Evolutionary conservation across 2,797 vertebrate genomes (phyloP).

Genomic region (Denticeps clupeoides): DNA sequence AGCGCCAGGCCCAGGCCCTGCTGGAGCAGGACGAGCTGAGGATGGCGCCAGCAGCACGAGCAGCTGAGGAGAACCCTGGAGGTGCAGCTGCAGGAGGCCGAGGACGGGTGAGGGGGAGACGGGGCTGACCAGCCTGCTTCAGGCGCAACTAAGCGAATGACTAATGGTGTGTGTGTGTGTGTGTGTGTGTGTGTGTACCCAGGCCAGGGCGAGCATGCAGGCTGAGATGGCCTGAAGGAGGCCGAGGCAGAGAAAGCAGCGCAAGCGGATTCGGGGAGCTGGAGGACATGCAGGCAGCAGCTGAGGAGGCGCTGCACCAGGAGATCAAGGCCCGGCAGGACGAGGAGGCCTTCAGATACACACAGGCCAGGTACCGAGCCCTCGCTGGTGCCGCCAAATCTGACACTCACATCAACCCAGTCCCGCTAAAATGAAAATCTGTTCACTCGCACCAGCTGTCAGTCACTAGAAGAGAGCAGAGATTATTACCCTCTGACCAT

Average conservation of each 20-base stretch:
- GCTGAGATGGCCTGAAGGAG: constrained; percentile 93
- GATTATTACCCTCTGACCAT: too few relatives aligned
- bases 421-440: too few relatives aligned
- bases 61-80: constrained; percentile 82
- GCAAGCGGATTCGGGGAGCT: constrained; percentile 82
- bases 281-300: constrained; percentile 84
- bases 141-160: too few relatives aligned
- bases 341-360: constrained; percentile 80
- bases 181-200: constrained; percentile 7
- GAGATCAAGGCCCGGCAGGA: constrained; percentile 87
- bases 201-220: constrained; percentile 94
- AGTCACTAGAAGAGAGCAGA: too few relatives aligned
- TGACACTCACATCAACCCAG: neutral
- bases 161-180: neutral
- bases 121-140: too few relatives aligned
- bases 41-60: constrained; percentile 77
- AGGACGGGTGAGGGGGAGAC: constrained; percentile 69
- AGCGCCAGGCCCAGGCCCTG: constrained; percentile 78
- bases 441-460: too few relatives aligned
- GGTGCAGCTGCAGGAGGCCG: constrained; percentile 79
- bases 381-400: neutral
- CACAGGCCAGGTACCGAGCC: constrained; percentile 73
- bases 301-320: constrained; percentile 85
- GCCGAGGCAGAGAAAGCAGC: constrained; percentile 82
- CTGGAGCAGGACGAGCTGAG: constrained; percentile 80